These are phyloP conservation scores for Brachycybe producta DNA, from an alignment of 2,888 invertebrate species.

Conservation along the genomic window DNA sequence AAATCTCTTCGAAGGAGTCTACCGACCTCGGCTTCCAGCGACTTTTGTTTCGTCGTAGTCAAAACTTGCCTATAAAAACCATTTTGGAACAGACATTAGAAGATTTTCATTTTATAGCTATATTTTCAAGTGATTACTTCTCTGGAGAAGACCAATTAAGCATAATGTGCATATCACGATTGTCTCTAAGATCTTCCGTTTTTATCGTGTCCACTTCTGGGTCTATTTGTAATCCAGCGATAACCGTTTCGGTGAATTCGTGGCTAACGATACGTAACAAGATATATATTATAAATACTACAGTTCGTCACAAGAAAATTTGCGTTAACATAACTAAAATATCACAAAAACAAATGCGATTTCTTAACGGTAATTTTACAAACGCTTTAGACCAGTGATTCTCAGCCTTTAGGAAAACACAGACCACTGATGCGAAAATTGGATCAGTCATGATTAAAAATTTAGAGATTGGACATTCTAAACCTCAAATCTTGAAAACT, in stretches of 20 bases:
- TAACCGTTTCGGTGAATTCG: constrained; percentile 37
- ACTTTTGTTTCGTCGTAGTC: constrained; percentile 26
- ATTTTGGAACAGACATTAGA: not conserved
- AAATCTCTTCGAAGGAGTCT: not conserved
- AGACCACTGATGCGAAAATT: no score
- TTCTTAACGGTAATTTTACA: no score
- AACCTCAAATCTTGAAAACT: no score
- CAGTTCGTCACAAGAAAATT: no score
- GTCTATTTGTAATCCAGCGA: constrained; percentile 46
- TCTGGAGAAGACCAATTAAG: constrained; percentile 47
- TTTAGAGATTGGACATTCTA: no score
- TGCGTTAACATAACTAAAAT: no score
- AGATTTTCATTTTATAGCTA: constrained; percentile 1
- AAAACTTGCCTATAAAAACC: constrained; percentile 24
- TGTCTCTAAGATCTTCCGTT: constrained; percentile 51
- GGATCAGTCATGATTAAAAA: no score
- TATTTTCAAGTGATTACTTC: constrained; percentile 23
- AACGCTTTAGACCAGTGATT: no score
- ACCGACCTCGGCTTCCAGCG: constrained; percentile 22
- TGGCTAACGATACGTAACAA: constrained; percentile 30
- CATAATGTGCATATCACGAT: constrained; percentile 60
- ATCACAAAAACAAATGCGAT: no score
- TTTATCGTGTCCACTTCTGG: constrained; percentile 46
- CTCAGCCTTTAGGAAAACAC: no score
- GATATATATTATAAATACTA: no score